Evolutionary conservation across 1,140 invertebrate species (phyloP).

Genomic region (Bombus sibiricus): DNA sequence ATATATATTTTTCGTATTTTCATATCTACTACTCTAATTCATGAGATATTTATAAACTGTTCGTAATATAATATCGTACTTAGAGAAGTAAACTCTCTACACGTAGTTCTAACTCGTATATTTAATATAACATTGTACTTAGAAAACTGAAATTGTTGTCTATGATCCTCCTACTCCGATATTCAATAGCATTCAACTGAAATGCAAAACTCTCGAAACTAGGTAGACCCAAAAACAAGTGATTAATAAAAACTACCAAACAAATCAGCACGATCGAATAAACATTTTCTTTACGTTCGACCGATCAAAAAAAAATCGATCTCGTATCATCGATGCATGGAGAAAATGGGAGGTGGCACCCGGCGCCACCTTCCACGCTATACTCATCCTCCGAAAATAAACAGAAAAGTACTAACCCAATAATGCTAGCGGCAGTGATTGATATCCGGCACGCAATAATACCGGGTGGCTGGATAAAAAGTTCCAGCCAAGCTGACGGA

Average conservation of each 20-base stretch:
- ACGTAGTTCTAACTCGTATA: too few species aligned
- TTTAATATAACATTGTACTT: too few species aligned
- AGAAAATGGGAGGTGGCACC: background rate
- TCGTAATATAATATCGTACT: too few species aligned
- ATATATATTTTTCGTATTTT: too few species aligned
- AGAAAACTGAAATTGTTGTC: too few species aligned
- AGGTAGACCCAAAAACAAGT: background rate
- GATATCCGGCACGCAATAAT: constrained; percentile 58
- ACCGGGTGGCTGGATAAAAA: constrained; percentile 56
- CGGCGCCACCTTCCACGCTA: background rate
- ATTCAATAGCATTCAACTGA: too few species aligned
- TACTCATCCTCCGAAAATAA: constrained; percentile 44
- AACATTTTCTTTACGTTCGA: background rate
- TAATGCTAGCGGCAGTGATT: constrained; percentile 63
- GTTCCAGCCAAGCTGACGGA: constrained; percentile 35
- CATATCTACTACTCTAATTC: too few species aligned
- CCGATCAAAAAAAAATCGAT: background rate
- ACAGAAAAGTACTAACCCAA: constrained; percentile 57
- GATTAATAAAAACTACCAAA: background rate
- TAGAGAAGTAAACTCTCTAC: too few species aligned
- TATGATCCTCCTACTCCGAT: too few species aligned
- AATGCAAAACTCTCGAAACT: background rate
- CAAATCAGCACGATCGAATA: background rate
- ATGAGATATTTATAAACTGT: too few species aligned
- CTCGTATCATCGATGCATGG: background rate